Evolutionary conservation across 2,113 vertebrate genomes (phyloP).

Genomic region (Mola mola): DNA sequence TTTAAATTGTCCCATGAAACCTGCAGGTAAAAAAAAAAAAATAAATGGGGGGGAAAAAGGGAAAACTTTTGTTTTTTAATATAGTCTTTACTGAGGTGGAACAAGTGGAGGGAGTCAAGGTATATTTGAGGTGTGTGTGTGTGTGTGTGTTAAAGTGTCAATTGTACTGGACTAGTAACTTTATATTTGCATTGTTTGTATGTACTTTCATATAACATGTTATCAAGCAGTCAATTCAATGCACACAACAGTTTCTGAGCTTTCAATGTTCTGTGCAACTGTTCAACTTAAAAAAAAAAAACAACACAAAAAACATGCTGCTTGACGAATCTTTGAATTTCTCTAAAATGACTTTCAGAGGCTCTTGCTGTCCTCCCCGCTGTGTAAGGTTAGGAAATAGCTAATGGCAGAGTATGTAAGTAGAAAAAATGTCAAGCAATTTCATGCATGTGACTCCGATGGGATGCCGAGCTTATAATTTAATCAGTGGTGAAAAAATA

Average conservation of each 20-base stretch:
- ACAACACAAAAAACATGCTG: too few species aligned
- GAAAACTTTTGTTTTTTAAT: too few species aligned
- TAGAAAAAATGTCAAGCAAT: slow-evolving; percentile 73
- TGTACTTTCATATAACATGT: too few species aligned
- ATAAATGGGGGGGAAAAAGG: too few species aligned
- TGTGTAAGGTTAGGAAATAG: slow-evolving; percentile 69
- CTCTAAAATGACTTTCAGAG: slow-evolving; percentile 50
- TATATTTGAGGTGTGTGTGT: slow-evolving; percentile 50
- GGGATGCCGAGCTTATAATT: slow-evolving; percentile 69
- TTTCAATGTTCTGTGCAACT: slow-evolving; percentile 6
- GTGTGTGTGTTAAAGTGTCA: slow-evolving; percentile 29
- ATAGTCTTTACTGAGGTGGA: slow-evolving; percentile 61
- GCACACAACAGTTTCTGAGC: not conserved
- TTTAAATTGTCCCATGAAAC: slow-evolving; percentile 51
- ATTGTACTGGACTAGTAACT: too few species aligned
- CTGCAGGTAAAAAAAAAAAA: slow-evolving; percentile 37
- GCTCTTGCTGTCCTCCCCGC: slow-evolving; percentile 36
- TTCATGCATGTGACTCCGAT: slow-evolving; percentile 73
- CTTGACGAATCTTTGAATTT: slow-evolving; percentile 54
- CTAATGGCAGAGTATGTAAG: slow-evolving; percentile 58
- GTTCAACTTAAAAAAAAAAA: slow-evolving; percentile 7
- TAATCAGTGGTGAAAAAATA: slow-evolving; percentile 70
- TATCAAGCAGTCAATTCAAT: too few species aligned
- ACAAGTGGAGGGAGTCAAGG: slow-evolving; percentile 52
- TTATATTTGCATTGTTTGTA: too few species aligned